Conservation (phyloP, 1,140 invertebrate species). For the Coelopa frigida region DNA sequence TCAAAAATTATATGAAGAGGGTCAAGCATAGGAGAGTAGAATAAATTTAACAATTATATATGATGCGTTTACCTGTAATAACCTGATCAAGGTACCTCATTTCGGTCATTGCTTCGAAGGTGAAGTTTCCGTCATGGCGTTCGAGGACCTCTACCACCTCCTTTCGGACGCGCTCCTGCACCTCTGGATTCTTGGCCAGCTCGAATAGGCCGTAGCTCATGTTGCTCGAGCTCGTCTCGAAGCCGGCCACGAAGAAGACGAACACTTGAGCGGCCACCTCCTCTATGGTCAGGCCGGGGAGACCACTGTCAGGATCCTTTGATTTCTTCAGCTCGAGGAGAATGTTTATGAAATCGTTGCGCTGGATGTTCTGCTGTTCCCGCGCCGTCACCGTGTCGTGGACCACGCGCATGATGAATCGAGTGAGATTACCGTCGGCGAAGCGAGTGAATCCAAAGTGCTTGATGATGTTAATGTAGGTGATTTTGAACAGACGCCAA, state of each 20-base stretch:
- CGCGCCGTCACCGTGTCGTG: conserved; percentile 42
- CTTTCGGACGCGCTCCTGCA: conserved; percentile 46
- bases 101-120: conserved; percentile 34
- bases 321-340: conserved; percentile 47
- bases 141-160: conserved; percentile 48
- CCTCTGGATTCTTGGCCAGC: conserved; percentile 48
- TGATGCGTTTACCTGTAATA: conserved; percentile 20
- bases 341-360: conserved; percentile 52
- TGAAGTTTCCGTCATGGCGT: conserved; percentile 22
- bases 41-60: neutral
- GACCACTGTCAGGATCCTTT: neutral
- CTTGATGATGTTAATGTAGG: neutral
- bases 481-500: neutral
- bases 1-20: too few species aligned
- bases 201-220: conserved; percentile 46
- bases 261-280: conserved; percentile 44
- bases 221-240: conserved; percentile 53
- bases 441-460: conserved; percentile 17
- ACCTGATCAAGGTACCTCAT: conserved; percentile 42
- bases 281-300: conserved; percentile 5
- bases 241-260: conserved; percentile 51
- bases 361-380: conserved; percentile 29
- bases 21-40: conserved; percentile 5
- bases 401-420: conserved; percentile 44
- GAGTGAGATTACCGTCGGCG: conserved; percentile 35